Evolutionary conservation across 2,888 invertebrate species (phyloP).

Genomic region (Beris chalybata): DNA sequence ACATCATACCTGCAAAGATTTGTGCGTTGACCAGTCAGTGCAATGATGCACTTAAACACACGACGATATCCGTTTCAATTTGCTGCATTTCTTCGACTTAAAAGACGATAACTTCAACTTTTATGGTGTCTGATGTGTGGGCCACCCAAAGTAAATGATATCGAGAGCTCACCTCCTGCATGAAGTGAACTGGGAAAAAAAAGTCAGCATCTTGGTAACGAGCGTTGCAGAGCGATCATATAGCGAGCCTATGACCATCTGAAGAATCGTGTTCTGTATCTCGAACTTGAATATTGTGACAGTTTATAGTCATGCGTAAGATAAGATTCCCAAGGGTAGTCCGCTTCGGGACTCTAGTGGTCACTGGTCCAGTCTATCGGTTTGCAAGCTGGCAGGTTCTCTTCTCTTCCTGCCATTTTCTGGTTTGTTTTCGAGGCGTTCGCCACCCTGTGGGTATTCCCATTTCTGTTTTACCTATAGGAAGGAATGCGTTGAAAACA

Average conservation of each 20-base stretch:
- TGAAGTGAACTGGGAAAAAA: conserved; percentile 18
- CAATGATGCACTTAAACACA: conserved; percentile 53
- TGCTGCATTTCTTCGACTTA: conserved; percentile 58
- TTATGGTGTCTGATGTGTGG: conserved; percentile 57
- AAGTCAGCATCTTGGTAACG: conserved; percentile 18
- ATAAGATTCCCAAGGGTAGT: conserved; percentile 34
- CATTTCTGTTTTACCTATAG: conserved; percentile 4
- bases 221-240: not conserved
- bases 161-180: conserved; percentile 15
- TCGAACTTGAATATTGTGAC: conserved; percentile 37
- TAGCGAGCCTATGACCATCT: conserved; percentile 8
- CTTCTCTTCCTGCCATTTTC: no score
- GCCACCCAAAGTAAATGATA: conserved; percentile 53
- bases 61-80: conserved; percentile 56
- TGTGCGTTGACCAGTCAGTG: conserved; percentile 22
- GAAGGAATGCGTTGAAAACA: conserved; percentile 21
- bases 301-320: conserved; percentile 41
- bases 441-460: conserved; percentile 14
- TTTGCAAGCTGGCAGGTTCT: no score
- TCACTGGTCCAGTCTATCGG: conserved; percentile 14
- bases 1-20: conserved; percentile 15
- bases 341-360: conserved; percentile 6
- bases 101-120: conserved; percentile 58
- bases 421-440: not conserved
- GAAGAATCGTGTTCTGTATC: conserved; percentile 32